These are phyloP conservation scores for Mystacornis crossleyi DNA, from an alignment of 2,113 vertebrate genomes.

Conservation along the genomic window DNA sequence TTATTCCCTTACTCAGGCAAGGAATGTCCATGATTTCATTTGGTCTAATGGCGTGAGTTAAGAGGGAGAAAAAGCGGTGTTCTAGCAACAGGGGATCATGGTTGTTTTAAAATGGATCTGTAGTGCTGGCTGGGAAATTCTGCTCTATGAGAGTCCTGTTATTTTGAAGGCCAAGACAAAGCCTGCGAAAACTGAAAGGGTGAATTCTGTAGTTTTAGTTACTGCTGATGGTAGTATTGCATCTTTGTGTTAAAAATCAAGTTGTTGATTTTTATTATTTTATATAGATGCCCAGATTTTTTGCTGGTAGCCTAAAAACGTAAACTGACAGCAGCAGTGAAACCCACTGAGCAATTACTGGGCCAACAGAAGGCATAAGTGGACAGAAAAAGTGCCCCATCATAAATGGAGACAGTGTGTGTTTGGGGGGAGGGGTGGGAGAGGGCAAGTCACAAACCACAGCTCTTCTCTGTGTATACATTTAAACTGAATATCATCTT, in stretches of 20 bases:
- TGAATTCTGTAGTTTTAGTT: slow-evolving; percentile 47
- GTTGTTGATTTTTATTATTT: slow-evolving; percentile 57
- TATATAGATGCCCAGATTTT: slow-evolving; percentile 59
- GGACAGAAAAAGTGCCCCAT: slow-evolving; percentile 38
- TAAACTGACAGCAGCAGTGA: slow-evolving; percentile 34
- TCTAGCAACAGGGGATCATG: slow-evolving; percentile 50
- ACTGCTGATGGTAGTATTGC: slow-evolving; percentile 41
- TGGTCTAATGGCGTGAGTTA: not conserved
- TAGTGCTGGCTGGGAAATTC: slow-evolving; percentile 15
- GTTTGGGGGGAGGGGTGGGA: slow-evolving; percentile 55
- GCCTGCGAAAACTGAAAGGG: slow-evolving; percentile 8
- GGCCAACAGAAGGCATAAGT: slow-evolving; percentile 26
- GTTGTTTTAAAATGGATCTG: slow-evolving; percentile 10
- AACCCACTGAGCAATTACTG: slow-evolving; percentile 22
- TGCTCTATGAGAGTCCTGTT: not conserved
- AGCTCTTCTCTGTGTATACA: slow-evolving; percentile 68
- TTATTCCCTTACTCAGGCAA: not conserved
- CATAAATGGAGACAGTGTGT: slow-evolving; percentile 53
- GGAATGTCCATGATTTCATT: not conserved
- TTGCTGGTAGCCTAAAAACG: slow-evolving; percentile 56
- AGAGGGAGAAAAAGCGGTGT: not conserved
- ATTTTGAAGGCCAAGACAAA: slow-evolving; percentile 39
- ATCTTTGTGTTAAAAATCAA: slow-evolving; percentile 68
- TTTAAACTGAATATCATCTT: slow-evolving; percentile 74
- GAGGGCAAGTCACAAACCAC: slow-evolving; percentile 49